phyloP scores from a whole-genome alignment of 1,140 invertebrate species.

The Theocolax elegans region DNA sequence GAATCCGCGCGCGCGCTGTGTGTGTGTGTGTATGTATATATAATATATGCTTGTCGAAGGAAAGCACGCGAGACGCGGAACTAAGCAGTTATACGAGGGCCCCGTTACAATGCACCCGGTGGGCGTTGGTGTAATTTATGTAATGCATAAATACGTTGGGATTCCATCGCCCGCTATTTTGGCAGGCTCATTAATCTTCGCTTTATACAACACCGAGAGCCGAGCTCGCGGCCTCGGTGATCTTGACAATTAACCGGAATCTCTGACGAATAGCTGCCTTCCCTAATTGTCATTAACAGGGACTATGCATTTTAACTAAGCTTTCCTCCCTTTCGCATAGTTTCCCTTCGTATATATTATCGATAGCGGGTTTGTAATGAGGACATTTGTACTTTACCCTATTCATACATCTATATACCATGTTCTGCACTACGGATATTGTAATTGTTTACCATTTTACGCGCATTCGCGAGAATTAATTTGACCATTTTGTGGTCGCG shows the following conservation, averaged over 20 bases:
- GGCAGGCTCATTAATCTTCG: constrained; percentile 20
- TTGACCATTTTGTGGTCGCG: too few species aligned
- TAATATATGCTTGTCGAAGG: too few species aligned
- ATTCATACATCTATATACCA: neutral
- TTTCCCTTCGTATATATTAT: too few species aligned
- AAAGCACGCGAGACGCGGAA: neutral
- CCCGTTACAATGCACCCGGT: neutral
- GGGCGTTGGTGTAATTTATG: constrained; percentile 6
- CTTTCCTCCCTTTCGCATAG: too few species aligned
- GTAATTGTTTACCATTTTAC: too few species aligned
- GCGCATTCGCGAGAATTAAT: too few species aligned
- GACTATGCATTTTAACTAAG: neutral
- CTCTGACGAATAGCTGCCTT: neutral
- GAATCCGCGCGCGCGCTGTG: too few species aligned
- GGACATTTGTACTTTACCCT: neutral
- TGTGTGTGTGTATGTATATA: too few species aligned
- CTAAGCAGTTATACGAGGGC: neutral
- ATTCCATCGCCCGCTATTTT: constrained; percentile 13
- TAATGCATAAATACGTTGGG: constrained; percentile 22
- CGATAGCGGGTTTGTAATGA: too few species aligned
- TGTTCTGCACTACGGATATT: too few species aligned
- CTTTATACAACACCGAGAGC: neutral
- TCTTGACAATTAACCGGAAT: constrained; percentile 35
- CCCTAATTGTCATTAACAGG: constrained; percentile 22
- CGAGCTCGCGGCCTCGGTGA: neutral